phyloP scores from a whole-genome alignment of 2,113 vertebrate species.

The Alexandromys fortis region DNA sequence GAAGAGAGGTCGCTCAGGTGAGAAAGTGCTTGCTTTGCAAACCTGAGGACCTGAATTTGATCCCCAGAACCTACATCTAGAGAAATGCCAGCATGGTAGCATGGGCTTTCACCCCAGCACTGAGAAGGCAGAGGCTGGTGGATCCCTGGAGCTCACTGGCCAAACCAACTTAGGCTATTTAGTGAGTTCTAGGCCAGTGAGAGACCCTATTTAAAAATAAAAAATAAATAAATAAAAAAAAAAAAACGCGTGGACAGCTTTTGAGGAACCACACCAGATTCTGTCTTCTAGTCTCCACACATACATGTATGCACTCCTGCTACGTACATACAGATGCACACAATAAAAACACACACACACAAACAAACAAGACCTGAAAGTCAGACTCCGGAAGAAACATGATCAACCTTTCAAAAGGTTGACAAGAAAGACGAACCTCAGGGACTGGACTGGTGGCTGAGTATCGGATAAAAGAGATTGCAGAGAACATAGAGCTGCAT shows the following conservation, averaged over 20 bases:
- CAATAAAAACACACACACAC: background rate
- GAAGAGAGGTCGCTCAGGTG: background rate
- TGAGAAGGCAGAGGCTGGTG: background rate
- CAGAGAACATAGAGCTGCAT: background rate
- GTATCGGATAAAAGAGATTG: background rate
- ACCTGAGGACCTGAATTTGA: background rate
- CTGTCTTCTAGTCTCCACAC: background rate
- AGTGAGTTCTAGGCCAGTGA: background rate
- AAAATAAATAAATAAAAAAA: background rate
- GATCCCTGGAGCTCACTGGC: too few species aligned
- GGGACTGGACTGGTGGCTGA: background rate
- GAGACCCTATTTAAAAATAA: too few species aligned
- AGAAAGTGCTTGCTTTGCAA: background rate
- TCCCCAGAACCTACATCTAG: background rate
- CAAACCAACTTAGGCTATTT: background rate
- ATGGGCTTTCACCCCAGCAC: background rate
- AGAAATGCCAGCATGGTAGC: background rate
- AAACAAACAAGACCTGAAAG: background rate
- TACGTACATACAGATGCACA: background rate
- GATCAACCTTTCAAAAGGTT: conserved; percentile 34
- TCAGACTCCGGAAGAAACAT: conserved; percentile 17
- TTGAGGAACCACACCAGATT: background rate
- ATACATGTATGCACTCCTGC: background rate
- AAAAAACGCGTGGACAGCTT: background rate
- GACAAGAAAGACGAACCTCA: background rate